Evolutionary conservation across 1,140 invertebrate genomes (phyloP).

Genomic region (Drosophila pachea): DNA sequence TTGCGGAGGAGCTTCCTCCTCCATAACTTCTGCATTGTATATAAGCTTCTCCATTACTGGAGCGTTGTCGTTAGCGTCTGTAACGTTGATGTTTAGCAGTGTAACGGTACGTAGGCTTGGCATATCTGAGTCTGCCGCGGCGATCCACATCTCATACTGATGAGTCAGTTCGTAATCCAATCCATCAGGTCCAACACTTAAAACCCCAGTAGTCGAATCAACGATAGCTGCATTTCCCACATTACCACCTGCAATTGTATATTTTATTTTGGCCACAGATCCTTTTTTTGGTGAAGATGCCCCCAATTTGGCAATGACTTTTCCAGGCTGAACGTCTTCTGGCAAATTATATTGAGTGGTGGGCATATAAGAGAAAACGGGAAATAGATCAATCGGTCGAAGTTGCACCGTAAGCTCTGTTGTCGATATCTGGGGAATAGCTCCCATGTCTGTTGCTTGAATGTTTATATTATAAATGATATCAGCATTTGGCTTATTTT

Average conservation of each 20-base stretch:
- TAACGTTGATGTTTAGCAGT: slow-evolving; percentile 90
- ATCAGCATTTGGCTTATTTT: slow-evolving; percentile 64
- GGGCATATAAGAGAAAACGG: slow-evolving; percentile 84
- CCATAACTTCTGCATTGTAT: slow-evolving; percentile 91
- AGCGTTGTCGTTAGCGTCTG: slow-evolving; percentile 94
- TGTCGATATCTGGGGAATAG: slow-evolving; percentile 81
- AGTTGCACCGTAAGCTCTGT: slow-evolving; percentile 86
- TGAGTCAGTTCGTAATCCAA: slow-evolving; percentile 93
- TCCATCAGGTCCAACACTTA: slow-evolving; percentile 86
- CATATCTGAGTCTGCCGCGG: slow-evolving; percentile 91
- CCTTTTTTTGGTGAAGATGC: slow-evolving; percentile 88
- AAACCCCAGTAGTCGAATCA: slow-evolving; percentile 87
- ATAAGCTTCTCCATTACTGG: slow-evolving; percentile 89
- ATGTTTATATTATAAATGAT: slow-evolving; percentile 87
- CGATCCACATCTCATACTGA: slow-evolving; percentile 94
- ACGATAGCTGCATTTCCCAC: slow-evolving; percentile 92
- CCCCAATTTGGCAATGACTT: slow-evolving; percentile 85
- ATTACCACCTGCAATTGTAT: slow-evolving; percentile 94
- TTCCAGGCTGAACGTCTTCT: slow-evolving; percentile 88
- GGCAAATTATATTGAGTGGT: slow-evolving; percentile 86
- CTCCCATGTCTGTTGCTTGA: slow-evolving; percentile 85
- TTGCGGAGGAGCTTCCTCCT: slow-evolving; percentile 93
- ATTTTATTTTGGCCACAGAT: slow-evolving; percentile 84
- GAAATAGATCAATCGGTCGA: slow-evolving; percentile 86
- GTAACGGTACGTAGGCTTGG: slow-evolving; percentile 88